Conservation (phyloP, 2,797 vertebrate species). For the Vireo griseus region DNA sequence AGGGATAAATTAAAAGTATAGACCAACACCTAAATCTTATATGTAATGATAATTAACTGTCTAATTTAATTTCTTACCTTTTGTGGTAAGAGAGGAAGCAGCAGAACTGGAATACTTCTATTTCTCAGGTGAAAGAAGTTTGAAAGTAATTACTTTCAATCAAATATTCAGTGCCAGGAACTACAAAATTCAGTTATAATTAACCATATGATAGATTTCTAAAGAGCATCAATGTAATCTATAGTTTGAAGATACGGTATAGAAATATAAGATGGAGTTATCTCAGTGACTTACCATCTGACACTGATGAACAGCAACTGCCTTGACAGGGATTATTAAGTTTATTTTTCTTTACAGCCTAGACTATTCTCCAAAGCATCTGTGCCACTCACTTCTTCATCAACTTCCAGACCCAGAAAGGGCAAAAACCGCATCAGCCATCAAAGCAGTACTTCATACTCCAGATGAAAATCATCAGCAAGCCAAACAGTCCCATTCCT, state of each 20-base stretch:
- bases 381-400: constrained; percentile 5
- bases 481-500: not conserved
- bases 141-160: not conserved
- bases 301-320: constrained; percentile 1
- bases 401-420: not conserved
- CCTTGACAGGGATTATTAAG: not conserved
- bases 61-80: not conserved
- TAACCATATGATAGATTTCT: not conserved
- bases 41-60: not conserved
- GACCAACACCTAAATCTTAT: not conserved
- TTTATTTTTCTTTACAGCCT: constrained; percentile 26
- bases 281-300: constrained; percentile 65
- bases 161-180: not conserved
- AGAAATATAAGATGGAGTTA: not conserved
- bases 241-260: not conserved
- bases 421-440: not conserved
- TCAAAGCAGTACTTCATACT: not conserved
- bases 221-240: not conserved
- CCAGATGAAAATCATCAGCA: not conserved
- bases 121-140: not conserved
- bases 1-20: not conserved
- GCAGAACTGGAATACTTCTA: not conserved
- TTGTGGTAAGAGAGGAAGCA: not conserved
- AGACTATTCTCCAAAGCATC: not conserved
- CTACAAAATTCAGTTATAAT: not conserved